Base-by-base conservation (phyloP, 1,140 invertebrate genomes). In the Idris sp. region DNA sequence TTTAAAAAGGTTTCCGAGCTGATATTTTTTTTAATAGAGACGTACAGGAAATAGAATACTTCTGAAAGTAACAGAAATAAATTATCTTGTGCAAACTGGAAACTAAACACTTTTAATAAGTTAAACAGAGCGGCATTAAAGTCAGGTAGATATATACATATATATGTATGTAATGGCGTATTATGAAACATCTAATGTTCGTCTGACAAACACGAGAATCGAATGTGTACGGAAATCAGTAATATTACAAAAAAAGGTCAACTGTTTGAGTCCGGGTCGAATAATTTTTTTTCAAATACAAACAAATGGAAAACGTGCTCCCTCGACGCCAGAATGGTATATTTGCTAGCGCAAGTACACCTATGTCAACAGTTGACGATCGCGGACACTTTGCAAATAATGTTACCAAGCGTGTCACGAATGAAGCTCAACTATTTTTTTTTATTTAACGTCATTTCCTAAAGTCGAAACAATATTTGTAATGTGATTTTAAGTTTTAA, bases 361-460 rank as follows among this genome's bases (percentile, higher is more conserved):
- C 69, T 74, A 67, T 74, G 71, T 61, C 54, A 74, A 74, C 26
- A 67, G 33, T 48, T 33, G 44, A 54, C 49, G 46, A 51, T 15
- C 46, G 46, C 49, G 38, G 54, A 33, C 54, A 61, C 54, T 74
- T 67, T 61, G 54, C 59, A 65, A 74, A 74, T 74, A 74, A 64
- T 74, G 69, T 65, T 72, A 22, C 59, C 36, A 71, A 38, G 38
- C 48, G 33, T 30, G 40, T 28, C 44, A 31, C 43, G 35, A 46
- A 22, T 22, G 19, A 6, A 22, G 19, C 3, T 22, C 19, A 6
- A 22, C 2, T 22, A 4, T 22, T 22, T 22, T 22, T 22, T 2
- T 22, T 22, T 22, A 4, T 22, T 6, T 22, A 22, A n/a, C n/a
- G n/a, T n/a, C n/a, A n/a, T n/a, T n/a, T n/a, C n/a, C n/a, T n/a